These are phyloP conservation scores for Beaufortia kweichowensis DNA, from an alignment of 2,113 vertebrate genomes.

Conservation along the genomic window DNA sequence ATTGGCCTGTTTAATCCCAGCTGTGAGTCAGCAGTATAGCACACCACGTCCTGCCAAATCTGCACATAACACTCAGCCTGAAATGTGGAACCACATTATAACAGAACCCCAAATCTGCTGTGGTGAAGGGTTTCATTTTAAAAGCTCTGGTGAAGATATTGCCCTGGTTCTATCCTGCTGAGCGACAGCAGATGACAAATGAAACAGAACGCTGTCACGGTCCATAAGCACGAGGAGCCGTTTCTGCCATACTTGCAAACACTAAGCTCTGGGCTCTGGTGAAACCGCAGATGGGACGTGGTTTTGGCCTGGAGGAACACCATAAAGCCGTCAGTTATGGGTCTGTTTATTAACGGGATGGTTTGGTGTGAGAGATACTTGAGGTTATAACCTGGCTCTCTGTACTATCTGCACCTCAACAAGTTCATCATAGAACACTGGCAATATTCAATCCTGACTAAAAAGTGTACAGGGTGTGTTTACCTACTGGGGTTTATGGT, in stretches of 20 bases:
- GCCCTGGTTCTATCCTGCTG: slow-evolving; percentile 6
- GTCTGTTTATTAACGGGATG: slow-evolving; percentile 36
- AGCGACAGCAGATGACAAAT: slow-evolving; percentile 36
- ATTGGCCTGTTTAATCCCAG: slow-evolving; percentile 50
- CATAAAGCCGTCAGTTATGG: slow-evolving; percentile 34
- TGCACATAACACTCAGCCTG: slow-evolving; percentile 52
- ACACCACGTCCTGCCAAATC: slow-evolving; percentile 49
- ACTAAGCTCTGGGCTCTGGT: slow-evolving; percentile 10
- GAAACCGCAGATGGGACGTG: slow-evolving; percentile 26
- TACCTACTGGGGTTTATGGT: slow-evolving; percentile 28
- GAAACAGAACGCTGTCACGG: slow-evolving; percentile 36
- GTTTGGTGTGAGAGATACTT: slow-evolving; percentile 43
- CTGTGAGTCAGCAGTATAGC: slow-evolving; percentile 35
- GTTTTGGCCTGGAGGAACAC: background rate
- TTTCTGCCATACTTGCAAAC: slow-evolving; percentile 5
- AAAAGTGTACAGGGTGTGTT: slow-evolving; percentile 26
- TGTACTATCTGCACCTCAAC: slow-evolving; percentile 48
- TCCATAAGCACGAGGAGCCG: background rate
- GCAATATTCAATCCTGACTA: slow-evolving; percentile 37
- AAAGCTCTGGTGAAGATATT: background rate
- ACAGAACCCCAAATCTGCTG: slow-evolving; percentile 1
- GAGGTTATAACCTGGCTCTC: slow-evolving; percentile 46
- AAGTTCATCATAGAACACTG: slow-evolving; percentile 36
- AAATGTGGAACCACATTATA: slow-evolving; percentile 42
- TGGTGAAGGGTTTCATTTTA: background rate